phyloP scores from a whole-genome alignment of 1,140 invertebrate species.

The Anastrepha ludens region DNA sequence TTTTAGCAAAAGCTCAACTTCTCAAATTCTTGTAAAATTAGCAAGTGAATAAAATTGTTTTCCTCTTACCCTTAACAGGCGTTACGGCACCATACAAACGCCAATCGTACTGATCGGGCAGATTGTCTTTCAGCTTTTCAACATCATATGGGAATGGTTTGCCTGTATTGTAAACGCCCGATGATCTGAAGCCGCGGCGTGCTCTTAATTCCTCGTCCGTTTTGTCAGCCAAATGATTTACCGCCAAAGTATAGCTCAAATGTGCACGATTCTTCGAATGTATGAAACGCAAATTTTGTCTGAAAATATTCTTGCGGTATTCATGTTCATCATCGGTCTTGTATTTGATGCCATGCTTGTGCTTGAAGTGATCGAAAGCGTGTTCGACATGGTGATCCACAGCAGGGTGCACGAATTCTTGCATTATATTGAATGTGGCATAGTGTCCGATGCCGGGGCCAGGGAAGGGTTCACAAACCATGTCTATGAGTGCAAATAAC shows the following conservation, averaged over 20 bases:
- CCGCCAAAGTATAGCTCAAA: conserved; percentile 82
- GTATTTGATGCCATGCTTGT: conserved; percentile 85
- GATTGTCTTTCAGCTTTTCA: conserved; percentile 63
- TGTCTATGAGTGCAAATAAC: conserved; percentile 70
- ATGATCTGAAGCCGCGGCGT: conserved; percentile 84
- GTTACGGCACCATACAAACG: conserved; percentile 93
- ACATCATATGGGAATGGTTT: conserved; percentile 84
- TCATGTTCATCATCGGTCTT: conserved; percentile 79
- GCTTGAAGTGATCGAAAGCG: conserved; percentile 87
- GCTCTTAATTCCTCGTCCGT: conserved; percentile 85
- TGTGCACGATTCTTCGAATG: conserved; percentile 89
- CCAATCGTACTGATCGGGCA: conserved; percentile 90
- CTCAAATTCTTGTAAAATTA: too few relatives aligned
- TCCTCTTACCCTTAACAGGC: conserved; percentile 86
- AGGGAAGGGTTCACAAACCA: conserved; percentile 88
- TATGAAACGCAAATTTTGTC: conserved; percentile 92
- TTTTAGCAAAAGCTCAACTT: too few relatives aligned
- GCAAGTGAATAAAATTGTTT: neutral
- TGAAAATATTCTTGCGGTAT: conserved; percentile 86
- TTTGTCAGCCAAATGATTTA: conserved; percentile 94
- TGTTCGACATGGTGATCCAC: conserved; percentile 83
- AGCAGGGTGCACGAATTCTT: conserved; percentile 87
- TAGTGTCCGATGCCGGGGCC: conserved; percentile 87
- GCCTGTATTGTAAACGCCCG: conserved; percentile 82
- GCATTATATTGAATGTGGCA: conserved; percentile 94